These are phyloP conservation scores for Eulemur mongoz DNA, from an alignment of 2,797 vertebrate genomes.

Conservation along the genomic window DNA sequence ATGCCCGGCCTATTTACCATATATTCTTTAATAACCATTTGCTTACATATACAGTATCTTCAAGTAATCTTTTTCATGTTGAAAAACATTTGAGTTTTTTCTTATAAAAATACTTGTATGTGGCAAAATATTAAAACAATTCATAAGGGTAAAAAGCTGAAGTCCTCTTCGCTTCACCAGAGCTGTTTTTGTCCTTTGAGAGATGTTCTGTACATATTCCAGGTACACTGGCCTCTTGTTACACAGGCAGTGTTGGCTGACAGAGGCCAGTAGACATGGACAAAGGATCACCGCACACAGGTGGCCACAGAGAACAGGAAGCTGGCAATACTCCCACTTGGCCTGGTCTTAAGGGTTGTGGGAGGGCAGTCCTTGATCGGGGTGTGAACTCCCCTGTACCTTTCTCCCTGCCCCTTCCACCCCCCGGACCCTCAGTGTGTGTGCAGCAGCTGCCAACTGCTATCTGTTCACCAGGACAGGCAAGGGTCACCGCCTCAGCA, in stretches of 20 bases:
- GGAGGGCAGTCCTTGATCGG: neutral
- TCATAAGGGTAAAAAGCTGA: neutral
- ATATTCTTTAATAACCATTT: neutral
- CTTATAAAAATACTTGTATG: neutral
- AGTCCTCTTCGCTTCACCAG: neutral
- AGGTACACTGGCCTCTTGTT: neutral
- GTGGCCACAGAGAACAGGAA: neutral
- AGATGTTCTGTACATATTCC: neutral
- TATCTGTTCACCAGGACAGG: too few relatives aligned
- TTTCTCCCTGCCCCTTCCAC: neutral
- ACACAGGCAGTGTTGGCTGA: neutral
- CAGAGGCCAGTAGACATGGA: neutral
- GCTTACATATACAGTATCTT: neutral
- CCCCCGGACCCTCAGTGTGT: neutral
- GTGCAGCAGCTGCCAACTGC: neutral
- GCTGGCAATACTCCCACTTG: neutral
- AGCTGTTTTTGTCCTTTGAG: neutral
- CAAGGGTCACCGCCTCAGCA: neutral
- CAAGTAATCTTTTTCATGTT: neutral
- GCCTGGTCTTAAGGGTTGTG: neutral
- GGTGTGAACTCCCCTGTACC: neutral
- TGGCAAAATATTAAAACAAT: neutral
- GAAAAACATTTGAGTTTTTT: neutral
- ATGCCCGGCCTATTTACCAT: neutral
- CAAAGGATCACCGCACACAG: neutral